Base-by-base conservation (phyloP, 2,113 vertebrate genomes). In the Gallinago paraguaiae region DNA sequence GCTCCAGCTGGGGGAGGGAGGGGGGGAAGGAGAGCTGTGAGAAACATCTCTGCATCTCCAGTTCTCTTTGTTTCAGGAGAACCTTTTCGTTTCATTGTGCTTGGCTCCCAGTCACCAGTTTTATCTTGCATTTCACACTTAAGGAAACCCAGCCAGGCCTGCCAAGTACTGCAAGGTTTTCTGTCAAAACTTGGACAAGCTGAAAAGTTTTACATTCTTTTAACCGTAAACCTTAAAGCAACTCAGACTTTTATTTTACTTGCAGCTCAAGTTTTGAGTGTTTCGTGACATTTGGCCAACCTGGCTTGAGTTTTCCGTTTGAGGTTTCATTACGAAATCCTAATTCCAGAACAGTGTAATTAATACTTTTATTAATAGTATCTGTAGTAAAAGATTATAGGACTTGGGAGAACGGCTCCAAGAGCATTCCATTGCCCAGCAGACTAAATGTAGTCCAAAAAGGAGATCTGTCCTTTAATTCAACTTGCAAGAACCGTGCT, bases 151-250 rank as follows among this genome's bases (percentile, higher is more conserved):
- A 88, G 68, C 68, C 79, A 77, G 88, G 88, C 80, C 92, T 96
- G 95, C 92, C 95, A 95, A 91, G 91, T 46, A n/a, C 90, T 80
- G 71, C 90, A 67, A 83, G 77, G 91, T 75, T 95, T 95, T 67
- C 94, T 95, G 93, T 95, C 94, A 97, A 93, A 96, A 95, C 86
- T 96, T 86, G 92, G 95, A 95, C 90, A 90, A 88, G 92, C 92
- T 90, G 82, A 64, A 90, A 95, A 94, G 71, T 96, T 92, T 81
- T 31, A 95, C 85, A 81, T 93, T 92, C 94, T 71, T 95, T 88
- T 88, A 93, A 83, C 95, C 1, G 0, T 83, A 96, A 96, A 92
- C 85, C 93, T 88, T 75, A 86, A 79, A 93, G 80, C 86, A 91
- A 70, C 81, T 95, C 86, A 88, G 80, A 84, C 80, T 94, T 93